Base-by-base conservation (phyloP, 2,888 invertebrate species). In the Phrixothrix hirtus region DNA sequence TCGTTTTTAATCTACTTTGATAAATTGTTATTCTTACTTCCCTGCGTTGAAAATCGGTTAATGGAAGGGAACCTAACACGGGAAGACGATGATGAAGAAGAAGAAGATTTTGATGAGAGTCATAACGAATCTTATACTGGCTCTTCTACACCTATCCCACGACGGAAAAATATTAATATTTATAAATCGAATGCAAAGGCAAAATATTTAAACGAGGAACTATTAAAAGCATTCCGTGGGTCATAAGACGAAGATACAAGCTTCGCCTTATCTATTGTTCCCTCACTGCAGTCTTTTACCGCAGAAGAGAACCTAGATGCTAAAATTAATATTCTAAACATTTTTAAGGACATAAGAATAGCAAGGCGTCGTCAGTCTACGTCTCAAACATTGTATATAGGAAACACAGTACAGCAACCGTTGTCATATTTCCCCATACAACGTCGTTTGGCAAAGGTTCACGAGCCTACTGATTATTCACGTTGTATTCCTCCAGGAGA, bases 221-320 rank as follows among this genome's bases (percentile, higher is more conserved):
- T 45, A 26, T 36, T 13, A 11, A 35, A 45, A 21, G 25, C 27
- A 6, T 36, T 30, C 21, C 21, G 31, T 31, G 25, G 21, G 15
- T 13, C 15, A 43, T 13, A 38, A 46, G 30, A 25, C 39, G 26
- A 30, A 26, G 30, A 26, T 26, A 29, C 30, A 42, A 38, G 21
- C 45, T 45, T 45, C 27, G 16, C 37, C 27, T 29, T 29, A 10
- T 29, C 29, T n/a, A 6, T 29, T n/a, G 29, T n/a, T 10, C 10
- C 29, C 10, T 29, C 29, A 29, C 29, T 29, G 7, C 4, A 10
- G 10, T n/a, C 5, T 29, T 29, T 29, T n/a, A 29, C 29, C 29
- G 29, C 29, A 29, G 29, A 29, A 29, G 29, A 29, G 10, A 29
- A 29, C 5, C 29, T 29, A 3, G 29, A 29, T 29, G 29, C 29